Evolutionary conservation across 2,113 vertebrate species (phyloP), one percentile per base, ranked within the genome.

Genomic region (Ictalurus punctatus): DNA sequence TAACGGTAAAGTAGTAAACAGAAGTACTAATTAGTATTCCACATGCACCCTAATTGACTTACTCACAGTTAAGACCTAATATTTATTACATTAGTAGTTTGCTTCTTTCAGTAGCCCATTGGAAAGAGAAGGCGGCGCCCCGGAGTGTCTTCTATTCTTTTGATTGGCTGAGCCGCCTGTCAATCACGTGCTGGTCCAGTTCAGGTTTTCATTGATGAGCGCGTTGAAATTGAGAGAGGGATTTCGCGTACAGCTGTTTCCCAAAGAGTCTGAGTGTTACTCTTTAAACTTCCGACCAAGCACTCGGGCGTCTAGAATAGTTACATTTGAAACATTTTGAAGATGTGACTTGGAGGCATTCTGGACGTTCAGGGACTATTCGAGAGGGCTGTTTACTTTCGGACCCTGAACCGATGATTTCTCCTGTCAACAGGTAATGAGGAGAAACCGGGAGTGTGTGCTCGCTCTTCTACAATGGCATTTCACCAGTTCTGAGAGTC

Each of bases 351-450:
- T 84, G 61, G 37, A 86, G 59, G 71, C 27, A 58, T 67, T 73
- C 27, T 52, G 81, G 40, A 56, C 21, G 0, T 79, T 1, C 74
- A 79, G 69, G 13, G 73, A 59, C 56, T 83, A 37, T 12, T 56
- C 37, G 40, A 56, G 37, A 76, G n/a, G 23, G 73, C 54, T 80
- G 71, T 78, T 87, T 85, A 30, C 61, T 81, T 81, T 73, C 52
- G n/a, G 71, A 83, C 17, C 76, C 76, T 48, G 85, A 23, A 69
- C 27, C 14, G 78, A 73, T 89, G 74, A 74, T 25, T 52, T 85
- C 88, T 74, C 87, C 90, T 63, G 90, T 89, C 90, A 88, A 67
- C 83, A 79, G 89, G 89, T 88, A 87, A 90, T 67, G 80, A 44
- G 69, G 81, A 65, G 65, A 71, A 79, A 19, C 63, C 37, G 58